Base-by-base conservation (phyloP, 2,797 vertebrate genomes). In the Helostoma temminkii region DNA sequence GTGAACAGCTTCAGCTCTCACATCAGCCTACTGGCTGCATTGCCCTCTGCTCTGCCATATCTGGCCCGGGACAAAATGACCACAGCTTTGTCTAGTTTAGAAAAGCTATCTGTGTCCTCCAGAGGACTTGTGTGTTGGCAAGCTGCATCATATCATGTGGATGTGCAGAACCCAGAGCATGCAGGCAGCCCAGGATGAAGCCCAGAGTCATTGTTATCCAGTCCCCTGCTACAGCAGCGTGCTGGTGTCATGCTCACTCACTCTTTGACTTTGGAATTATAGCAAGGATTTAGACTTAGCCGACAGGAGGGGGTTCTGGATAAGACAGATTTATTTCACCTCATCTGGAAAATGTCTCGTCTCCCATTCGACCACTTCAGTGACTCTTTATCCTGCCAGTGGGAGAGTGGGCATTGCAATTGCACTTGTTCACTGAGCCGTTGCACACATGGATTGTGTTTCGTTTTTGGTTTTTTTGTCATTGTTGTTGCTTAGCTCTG, bases 281-380 rank as follows among this genome's bases (percentile, higher is more conserved):
- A 49, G 75, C 14, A 1, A 63, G 78, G 80, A 83, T 87, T 90
- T 85, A 71, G 69, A 84, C 71, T 76, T 46, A 77, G 75, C 78
- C 39, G 56, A 74, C 62, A 50, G 49, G 69, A 71, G 60, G 75
- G 71, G 50, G 19, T 28, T 53, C 39, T 43, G 68, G 76, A 88
- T 88, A 76, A 89, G 76, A 72, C 45, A 41, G 84, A 88, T 88
- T 86, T 86, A 88, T 81, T 87, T 78, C 57, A 79, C 78, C 78
- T 89, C 82, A 84, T 85, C 63, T 80, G 79, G 76, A 83, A 87
- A 88, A 76, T 41, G 66, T 82, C 47, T 71, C 55, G 58, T 78
- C 65, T 76, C 79, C 63, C 61, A 63, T n/a, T 55, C n/a, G 45
- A 59, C 63, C 81, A 71, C 75, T 83, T 61, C 73, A 72, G 62